A percentile compares a stretch with the other conserved stretches of the same genome.
Conservation (phyloP, 2,113 vertebrate genomes). For the Porphyrio hochstetteri region DNA sequence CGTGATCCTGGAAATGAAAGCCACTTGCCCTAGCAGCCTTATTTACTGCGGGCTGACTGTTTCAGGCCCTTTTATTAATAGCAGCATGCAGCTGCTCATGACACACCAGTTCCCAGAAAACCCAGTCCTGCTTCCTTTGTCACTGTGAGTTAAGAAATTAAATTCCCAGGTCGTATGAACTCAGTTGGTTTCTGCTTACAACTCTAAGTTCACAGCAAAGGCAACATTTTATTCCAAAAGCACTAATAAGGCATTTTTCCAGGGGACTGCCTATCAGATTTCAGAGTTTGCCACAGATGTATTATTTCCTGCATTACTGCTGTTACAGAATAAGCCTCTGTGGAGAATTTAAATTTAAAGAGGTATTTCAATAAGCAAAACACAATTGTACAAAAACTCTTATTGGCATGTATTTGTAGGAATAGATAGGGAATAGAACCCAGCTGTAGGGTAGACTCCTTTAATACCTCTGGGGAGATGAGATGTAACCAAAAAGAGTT, state of each 20-base stretch:
- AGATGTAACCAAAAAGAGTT: background rate
- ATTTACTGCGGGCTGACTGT: background rate
- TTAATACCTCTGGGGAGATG: background rate
- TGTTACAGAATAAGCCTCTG: background rate
- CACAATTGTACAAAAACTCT: background rate
- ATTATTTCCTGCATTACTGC: background rate
- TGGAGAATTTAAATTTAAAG: background rate
- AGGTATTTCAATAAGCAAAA: background rate
- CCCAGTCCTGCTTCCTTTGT: background rate
- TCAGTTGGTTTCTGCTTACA: background rate
- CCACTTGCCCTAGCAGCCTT: background rate
- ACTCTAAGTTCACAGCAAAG: background rate
- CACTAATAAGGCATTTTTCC: background rate
- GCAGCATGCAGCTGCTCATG: background rate
- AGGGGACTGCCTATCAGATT: background rate
- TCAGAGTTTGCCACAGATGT: background rate
- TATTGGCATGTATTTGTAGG: background rate
- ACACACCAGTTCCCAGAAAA: background rate
- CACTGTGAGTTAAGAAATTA: background rate
- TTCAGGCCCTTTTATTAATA: background rate
- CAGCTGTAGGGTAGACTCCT: background rate
- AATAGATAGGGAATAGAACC: background rate
- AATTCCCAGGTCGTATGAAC: background rate
- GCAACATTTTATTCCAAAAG: background rate
- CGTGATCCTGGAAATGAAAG: background rate